These are phyloP conservation scores for Danio jaintianensis DNA, from an alignment of 2,797 vertebrate species.

Conservation along the genomic window DNA sequence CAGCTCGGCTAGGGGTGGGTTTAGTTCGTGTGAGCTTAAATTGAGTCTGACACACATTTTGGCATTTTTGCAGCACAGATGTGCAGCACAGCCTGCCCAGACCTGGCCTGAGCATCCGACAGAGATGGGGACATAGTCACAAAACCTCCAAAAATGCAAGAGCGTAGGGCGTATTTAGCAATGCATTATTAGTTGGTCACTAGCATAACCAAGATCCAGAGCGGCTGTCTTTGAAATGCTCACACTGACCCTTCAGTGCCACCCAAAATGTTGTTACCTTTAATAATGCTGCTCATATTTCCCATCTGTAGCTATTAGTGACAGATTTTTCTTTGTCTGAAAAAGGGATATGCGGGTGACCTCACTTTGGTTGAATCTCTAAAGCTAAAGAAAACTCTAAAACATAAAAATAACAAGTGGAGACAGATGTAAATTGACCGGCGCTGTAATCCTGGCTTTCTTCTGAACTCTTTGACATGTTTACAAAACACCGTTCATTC, in stretches of 20 bases:
- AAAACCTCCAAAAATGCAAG: neutral
- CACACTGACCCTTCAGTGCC: constrained; percentile 13
- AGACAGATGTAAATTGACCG: constrained; percentile 44
- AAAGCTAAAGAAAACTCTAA: constrained; percentile 22
- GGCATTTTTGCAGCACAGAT: constrained; percentile 44
- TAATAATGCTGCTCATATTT: constrained; percentile 26
- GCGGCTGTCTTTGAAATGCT: neutral
- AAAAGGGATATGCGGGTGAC: constrained; percentile 26
- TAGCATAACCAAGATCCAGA: neutral
- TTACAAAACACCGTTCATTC: constrained; percentile 39
- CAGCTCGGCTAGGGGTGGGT: constrained; percentile 17
- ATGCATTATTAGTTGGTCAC: neutral
- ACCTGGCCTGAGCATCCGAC: constrained; percentile 7
- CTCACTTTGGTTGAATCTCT: constrained; percentile 32
- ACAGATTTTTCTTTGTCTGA: constrained; percentile 22
- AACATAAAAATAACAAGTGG: constrained; percentile 38
- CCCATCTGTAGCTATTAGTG: constrained; percentile 29
- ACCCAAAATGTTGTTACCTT: neutral
- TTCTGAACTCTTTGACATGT: constrained; percentile 50
- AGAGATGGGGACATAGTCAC: neutral
- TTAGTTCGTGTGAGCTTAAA: constrained; percentile 45
- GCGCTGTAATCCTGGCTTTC: constrained; percentile 39
- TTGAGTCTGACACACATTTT: constrained; percentile 45
- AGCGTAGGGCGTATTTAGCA: neutral
- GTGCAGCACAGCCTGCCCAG: constrained; percentile 4